Conservation (phyloP, 2,888 invertebrate species). For the Tenthredo amoena region DNA sequence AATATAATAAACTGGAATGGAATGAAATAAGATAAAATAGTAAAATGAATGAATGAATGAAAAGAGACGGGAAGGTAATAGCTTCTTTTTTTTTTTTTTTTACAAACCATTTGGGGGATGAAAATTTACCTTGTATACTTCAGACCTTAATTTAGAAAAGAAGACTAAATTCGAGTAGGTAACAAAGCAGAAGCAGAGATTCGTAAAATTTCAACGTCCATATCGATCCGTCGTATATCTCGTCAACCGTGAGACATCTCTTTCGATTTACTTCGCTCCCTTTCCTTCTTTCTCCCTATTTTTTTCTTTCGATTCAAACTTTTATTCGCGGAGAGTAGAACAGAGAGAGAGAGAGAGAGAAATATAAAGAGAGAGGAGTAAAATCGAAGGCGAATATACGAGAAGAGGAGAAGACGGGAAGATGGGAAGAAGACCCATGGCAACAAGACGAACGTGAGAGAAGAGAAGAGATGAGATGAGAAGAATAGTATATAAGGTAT, state of each 20-base stretch:
- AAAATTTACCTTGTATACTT: not conserved
- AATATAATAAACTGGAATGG: not conserved
- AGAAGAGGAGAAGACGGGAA: not conserved
- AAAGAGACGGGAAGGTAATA: not conserved
- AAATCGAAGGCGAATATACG: not conserved
- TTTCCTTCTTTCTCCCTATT: not conserved
- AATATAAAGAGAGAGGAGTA: constrained; percentile 27
- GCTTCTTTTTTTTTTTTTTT: not conserved
- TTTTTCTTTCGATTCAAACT: not conserved
- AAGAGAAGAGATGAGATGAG: not conserved
- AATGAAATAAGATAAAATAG: not conserved
- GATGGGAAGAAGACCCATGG: not conserved
- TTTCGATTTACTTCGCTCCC: constrained; percentile 43
- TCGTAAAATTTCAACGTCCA: constrained; percentile 52
- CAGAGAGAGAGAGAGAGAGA: constrained; percentile 34
- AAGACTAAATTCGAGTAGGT: not conserved
- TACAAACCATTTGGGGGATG: not conserved
- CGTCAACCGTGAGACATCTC: constrained; percentile 36
- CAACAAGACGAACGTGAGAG: not conserved
- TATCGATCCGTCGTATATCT: constrained; percentile 52
- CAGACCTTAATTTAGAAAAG: not conserved
- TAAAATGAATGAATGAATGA: not conserved
- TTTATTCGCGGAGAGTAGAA: not conserved
- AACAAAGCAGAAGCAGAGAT: constrained; percentile 44
- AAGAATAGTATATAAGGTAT: not conserved